These are phyloP conservation scores for Leptopterna dolabrata DNA, from an alignment of 2,888 invertebrate genomes.

Conservation along the genomic window DNA sequence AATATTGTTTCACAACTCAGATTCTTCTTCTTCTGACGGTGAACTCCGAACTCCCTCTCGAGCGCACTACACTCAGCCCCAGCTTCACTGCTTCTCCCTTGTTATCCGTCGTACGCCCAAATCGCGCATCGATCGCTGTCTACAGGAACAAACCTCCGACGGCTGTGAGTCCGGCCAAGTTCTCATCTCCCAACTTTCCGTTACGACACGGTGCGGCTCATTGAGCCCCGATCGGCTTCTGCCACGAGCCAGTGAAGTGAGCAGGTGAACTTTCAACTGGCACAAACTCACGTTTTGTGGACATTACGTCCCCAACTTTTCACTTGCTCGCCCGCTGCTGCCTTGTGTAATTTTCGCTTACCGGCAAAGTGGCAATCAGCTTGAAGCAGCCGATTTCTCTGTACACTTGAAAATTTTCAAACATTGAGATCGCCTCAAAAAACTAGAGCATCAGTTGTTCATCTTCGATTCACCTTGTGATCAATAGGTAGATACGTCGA, in stretches of 20 bases:
- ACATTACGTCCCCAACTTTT: too few relatives aligned
- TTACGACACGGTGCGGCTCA: neutral
- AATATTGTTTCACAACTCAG: neutral
- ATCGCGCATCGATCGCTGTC: neutral
- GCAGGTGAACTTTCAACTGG: neutral
- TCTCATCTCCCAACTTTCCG: neutral
- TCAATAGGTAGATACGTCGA: too few relatives aligned
- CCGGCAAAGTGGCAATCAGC: too few relatives aligned
- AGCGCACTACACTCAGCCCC: neutral
- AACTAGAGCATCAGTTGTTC: too few relatives aligned
- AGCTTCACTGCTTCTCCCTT: neutral
- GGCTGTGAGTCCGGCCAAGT: neutral
- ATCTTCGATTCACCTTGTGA: too few relatives aligned
- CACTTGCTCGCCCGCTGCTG: too few relatives aligned
- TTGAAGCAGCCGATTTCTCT: too few relatives aligned
- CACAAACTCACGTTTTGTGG: too few relatives aligned
- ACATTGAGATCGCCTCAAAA: too few relatives aligned
- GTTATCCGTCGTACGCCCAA: neutral
- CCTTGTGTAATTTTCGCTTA: too few relatives aligned
- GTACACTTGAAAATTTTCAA: too few relatives aligned
- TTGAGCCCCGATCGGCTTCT: neutral
- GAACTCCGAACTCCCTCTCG: neutral
- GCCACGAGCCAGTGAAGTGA: neutral
- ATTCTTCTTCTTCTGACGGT: neutral
- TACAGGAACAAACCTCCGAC: neutral